A percentile compares a stretch with the other conserved stretches of the same genome.
Conservation (phyloP, 2,113 vertebrate genomes). For the Mellivora capensis region DNA sequence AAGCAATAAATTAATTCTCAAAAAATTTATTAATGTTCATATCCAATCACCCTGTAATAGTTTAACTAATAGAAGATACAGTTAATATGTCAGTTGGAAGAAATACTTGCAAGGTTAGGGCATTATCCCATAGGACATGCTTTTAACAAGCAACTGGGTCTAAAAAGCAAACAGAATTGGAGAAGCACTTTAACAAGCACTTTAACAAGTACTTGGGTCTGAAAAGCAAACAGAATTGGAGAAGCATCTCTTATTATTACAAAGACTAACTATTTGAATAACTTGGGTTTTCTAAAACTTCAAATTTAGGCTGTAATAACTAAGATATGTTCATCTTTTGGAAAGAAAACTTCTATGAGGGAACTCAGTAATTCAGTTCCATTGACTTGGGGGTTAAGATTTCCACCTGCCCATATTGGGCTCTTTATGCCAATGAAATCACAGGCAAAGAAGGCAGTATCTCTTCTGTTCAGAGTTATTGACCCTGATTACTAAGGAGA, state of each 20-base stretch:
- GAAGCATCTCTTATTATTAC: neutral
- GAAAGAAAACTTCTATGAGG: neutral
- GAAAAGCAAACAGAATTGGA: neutral
- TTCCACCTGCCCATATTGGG: neutral
- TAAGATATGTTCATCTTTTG: neutral
- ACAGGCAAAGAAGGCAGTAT: neutral
- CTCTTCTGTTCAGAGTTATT: neutral
- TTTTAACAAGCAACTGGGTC: neutral
- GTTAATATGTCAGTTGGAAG: neutral
- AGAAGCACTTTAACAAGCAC: neutral
- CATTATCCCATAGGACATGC: neutral
- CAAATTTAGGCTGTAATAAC: neutral
- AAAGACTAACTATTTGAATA: neutral
- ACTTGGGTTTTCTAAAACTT: neutral
- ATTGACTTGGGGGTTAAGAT: neutral
- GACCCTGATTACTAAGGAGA: neutral
- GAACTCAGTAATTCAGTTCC: neutral
- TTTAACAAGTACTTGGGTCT: neutral
- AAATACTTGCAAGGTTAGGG: neutral
- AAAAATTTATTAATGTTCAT: neutral
- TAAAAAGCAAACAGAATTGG: neutral
- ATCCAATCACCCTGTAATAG: neutral
- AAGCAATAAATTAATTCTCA: neutral
- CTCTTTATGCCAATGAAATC: neutral
- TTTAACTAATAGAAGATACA: neutral